phyloP scores from a whole-genome alignment of 2,888 invertebrate genomes.

The Hedya salicella region DNA sequence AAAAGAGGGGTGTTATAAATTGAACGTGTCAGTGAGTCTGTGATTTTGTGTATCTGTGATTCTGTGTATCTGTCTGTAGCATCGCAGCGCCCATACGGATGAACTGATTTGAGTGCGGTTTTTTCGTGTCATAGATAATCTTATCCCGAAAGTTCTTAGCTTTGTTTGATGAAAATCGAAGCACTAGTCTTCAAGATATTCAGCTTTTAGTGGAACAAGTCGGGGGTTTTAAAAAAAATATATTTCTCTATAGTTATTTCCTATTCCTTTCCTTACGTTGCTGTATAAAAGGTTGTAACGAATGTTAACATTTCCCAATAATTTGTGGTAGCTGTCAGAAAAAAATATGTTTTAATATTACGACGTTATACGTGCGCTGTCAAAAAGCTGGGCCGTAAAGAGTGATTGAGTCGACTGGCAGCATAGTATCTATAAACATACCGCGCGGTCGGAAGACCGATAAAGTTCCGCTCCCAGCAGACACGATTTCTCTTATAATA shows the following conservation, averaged over 20 bases:
- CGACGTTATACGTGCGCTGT: conserved; percentile 25
- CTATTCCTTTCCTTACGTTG: neutral
- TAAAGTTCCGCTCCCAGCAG: conserved; percentile 39
- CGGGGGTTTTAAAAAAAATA: no score
- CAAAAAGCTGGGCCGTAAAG: conserved; percentile 29
- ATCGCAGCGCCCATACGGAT: no score
- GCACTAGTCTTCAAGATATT: no score
- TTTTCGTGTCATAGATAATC: no score
- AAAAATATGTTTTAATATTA: conserved; percentile 27
- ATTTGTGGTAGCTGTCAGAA: conserved; percentile 14
- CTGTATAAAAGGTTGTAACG: neutral
- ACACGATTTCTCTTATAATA: conserved; percentile 43
- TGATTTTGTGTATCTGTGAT: no score
- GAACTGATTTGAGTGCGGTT: no score
- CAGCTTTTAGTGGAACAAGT: no score
- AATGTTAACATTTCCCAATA: neutral
- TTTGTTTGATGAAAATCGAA: no score
- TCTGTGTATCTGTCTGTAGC: no score
- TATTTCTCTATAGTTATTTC: neutral
- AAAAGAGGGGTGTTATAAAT: no score
- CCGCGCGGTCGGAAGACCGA: conserved; percentile 26
- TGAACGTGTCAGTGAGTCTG: no score
- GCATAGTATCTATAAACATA: conserved; percentile 31
- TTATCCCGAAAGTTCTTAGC: no score
- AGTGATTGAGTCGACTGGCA: conserved; percentile 37